These are phyloP conservation scores for Enteromius trimaculatus DNA, from an alignment of 2,797 vertebrate genomes.

Conservation along the genomic window DNA sequence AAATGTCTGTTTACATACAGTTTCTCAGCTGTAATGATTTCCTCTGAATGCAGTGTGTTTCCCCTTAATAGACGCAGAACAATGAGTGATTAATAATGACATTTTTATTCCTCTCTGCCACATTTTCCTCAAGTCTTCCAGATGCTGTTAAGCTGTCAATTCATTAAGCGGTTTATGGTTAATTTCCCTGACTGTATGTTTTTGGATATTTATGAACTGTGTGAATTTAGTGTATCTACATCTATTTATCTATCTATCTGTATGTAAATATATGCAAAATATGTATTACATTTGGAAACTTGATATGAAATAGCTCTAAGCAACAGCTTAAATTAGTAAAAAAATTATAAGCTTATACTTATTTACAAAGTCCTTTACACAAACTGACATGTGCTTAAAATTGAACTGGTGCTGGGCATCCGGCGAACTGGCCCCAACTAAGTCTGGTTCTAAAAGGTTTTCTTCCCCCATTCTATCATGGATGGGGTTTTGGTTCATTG, in stretches of 20 bases:
- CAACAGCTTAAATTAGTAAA: too few relatives aligned
- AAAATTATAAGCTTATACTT: too few relatives aligned
- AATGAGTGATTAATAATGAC: constrained; percentile 42
- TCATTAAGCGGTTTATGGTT: constrained; percentile 21
- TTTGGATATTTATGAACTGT: constrained; percentile 46
- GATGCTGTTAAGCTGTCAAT: constrained; percentile 33
- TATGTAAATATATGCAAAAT: too few relatives aligned
- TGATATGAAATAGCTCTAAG: too few relatives aligned
- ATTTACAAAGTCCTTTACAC: too few relatives aligned
- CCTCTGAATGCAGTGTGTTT: not conserved
- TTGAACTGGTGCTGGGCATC: too few relatives aligned
- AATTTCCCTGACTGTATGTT: constrained; percentile 14
- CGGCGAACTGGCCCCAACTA: too few relatives aligned
- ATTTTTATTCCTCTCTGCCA: constrained; percentile 43
- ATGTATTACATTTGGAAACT: too few relatives aligned
- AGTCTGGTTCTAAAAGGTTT: too few relatives aligned
- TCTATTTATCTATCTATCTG: not conserved
- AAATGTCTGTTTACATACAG: constrained; percentile 32
- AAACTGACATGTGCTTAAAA: too few relatives aligned
- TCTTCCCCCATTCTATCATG: too few relatives aligned
- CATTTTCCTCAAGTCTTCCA: constrained; percentile 1
- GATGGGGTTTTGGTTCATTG: too few relatives aligned
- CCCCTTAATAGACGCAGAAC: not conserved
- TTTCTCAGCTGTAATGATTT: constrained; percentile 13
- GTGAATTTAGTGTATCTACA: not conserved